These are phyloP conservation scores for Merops nubicus DNA, from an alignment of 2,113 vertebrate genomes.

Conservation along the genomic window DNA sequence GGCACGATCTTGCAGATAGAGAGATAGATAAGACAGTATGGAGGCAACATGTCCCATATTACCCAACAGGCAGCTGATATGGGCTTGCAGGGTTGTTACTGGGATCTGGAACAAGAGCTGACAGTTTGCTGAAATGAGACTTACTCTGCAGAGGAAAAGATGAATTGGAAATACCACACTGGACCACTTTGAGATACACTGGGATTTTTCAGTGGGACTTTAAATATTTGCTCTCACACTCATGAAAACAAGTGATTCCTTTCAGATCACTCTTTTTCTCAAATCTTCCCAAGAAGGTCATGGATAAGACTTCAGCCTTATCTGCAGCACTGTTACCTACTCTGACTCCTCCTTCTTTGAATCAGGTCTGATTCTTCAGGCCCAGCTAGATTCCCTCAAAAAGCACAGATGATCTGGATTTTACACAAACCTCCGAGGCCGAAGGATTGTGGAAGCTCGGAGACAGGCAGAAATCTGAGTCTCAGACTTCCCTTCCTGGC, in stretches of 20 bases:
- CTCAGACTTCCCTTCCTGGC: neutral
- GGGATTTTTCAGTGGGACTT: neutral
- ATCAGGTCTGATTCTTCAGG: neutral
- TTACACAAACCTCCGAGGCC: neutral
- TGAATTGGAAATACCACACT: neutral
- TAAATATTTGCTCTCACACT: neutral
- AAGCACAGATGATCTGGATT: neutral
- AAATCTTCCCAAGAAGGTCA: neutral
- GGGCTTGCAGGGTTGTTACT: neutral
- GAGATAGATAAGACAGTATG: neutral
- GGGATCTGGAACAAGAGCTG: neutral
- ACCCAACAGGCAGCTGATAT: rapidly evolving
- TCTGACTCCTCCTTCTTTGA: neutral
- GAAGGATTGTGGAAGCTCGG: neutral
- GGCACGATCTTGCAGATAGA: neutral
- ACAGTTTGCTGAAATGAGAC: neutral
- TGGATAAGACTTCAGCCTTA: neutral
- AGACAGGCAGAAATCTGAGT: neutral
- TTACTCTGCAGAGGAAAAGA: neutral
- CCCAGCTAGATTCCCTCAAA: neutral
- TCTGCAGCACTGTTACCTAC: neutral
- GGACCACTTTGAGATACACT: neutral
- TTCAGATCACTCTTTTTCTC: neutral
- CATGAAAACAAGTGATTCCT: neutral
- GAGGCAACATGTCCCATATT: neutral